Evolutionary conservation across 2,113 vertebrate species (phyloP).

Genomic region (Cyrtonyx montezumae): DNA sequence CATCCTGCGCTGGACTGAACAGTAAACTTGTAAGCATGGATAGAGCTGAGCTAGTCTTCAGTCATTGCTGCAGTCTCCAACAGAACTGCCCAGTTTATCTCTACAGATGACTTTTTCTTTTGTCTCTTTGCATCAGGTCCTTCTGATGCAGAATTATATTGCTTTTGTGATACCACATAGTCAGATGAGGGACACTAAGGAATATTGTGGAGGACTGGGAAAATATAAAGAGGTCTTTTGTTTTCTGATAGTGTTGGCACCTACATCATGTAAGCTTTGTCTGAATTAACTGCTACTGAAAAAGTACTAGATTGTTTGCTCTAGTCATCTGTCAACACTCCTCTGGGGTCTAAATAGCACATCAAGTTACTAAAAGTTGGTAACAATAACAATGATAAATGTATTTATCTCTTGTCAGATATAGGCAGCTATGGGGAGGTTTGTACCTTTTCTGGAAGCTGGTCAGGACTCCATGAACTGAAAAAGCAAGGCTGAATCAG

Average conservation of each 20-base stretch:
- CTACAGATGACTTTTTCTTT: neutral
- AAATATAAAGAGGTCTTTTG: neutral
- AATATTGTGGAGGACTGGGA: neutral
- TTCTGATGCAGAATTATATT: neutral
- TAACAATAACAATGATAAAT: neutral
- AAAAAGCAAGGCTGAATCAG: neutral
- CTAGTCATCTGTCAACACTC: accelerated
- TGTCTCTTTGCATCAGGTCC: neutral
- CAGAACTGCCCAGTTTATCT: neutral
- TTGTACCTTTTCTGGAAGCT: neutral
- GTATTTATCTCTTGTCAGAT: neutral
- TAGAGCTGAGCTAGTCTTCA: neutral
- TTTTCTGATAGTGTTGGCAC: neutral
- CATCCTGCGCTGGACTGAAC: too few species aligned
- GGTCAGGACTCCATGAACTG: neutral
- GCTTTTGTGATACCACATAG: too few species aligned
- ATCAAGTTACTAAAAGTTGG: neutral
- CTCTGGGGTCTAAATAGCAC: neutral
- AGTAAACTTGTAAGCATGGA: too few species aligned
- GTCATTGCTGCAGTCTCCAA: neutral
- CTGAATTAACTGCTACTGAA: neutral
- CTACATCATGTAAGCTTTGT: neutral
- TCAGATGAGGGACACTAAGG: neutral
- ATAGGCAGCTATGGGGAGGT: neutral
- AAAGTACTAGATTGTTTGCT: neutral